Conservation (phyloP, 2,888 invertebrate genomes). For the Drosophila eohydei region DNA sequence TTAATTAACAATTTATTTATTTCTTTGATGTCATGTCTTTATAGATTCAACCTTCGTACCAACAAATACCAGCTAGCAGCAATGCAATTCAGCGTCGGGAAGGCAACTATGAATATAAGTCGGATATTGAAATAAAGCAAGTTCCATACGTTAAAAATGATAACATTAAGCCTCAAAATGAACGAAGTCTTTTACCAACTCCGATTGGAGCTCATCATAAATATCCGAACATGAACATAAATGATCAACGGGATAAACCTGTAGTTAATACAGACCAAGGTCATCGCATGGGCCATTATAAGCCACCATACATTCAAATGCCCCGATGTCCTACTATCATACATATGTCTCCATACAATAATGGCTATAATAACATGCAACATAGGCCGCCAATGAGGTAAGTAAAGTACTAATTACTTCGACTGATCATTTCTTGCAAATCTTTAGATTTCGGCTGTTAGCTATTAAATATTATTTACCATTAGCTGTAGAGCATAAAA, state of each 20-base stretch:
- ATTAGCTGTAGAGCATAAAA: background rate
- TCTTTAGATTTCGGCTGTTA: too few relatives aligned
- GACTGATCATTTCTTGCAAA: too few relatives aligned
- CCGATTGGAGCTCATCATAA: constrained; percentile 56
- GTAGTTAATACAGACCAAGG: constrained; percentile 47
- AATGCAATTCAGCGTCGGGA: constrained; percentile 50
- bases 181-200: constrained; percentile 65
- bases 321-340: constrained; percentile 58
- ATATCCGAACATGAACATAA: constrained; percentile 51
- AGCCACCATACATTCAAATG: constrained; percentile 59
- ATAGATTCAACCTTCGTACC: constrained; percentile 46
- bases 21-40: background rate
- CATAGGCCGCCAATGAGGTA: constrained; percentile 64
- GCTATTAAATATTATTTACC: background rate
- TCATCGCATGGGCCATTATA: constrained; percentile 61
- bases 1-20: background rate
- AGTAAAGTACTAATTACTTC: constrained; percentile 11
- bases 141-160: constrained; percentile 41
- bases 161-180: constrained; percentile 35
- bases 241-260: constrained; percentile 42
- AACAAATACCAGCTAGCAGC: constrained; percentile 35
- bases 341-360: constrained; percentile 62
- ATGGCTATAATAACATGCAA: constrained; percentile 64
- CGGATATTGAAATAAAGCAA: constrained; percentile 48
- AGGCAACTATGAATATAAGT: constrained; percentile 44